Evolutionary conservation across 2,888 invertebrate genomes (phyloP).

Genomic region (Neoascia interrupta): DNA sequence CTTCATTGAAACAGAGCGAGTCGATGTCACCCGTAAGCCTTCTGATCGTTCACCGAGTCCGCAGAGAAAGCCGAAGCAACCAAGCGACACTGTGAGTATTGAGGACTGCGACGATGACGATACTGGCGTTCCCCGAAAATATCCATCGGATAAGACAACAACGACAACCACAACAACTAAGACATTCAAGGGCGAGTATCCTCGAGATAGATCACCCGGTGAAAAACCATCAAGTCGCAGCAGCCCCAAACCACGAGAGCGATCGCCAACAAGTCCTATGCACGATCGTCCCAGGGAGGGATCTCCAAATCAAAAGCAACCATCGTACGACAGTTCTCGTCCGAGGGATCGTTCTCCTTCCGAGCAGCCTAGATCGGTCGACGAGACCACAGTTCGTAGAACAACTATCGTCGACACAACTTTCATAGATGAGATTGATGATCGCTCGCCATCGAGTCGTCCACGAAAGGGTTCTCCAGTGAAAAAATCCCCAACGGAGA

Average conservation of each 20-base stretch:
- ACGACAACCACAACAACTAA: background rate
- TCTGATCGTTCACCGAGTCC: constrained; percentile 10
- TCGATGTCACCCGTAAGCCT: constrained; percentile 17
- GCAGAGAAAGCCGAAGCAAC: constrained; percentile 10
- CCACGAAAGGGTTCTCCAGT: constrained; percentile 14
- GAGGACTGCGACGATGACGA: constrained; percentile 77
- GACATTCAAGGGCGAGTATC: background rate
- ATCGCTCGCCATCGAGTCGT: background rate
- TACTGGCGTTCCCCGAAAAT: constrained; percentile 10
- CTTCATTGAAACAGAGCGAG: constrained; percentile 62
- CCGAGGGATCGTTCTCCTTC: background rate
- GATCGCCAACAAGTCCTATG: background rate
- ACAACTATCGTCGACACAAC: constrained; percentile 6
- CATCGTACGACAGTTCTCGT: too few relatives aligned
- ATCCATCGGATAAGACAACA: constrained; percentile 19
- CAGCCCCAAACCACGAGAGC: too few relatives aligned
- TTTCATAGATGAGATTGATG: background rate
- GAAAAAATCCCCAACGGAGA: background rate
- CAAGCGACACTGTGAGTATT: constrained; percentile 72
- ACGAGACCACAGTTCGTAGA: constrained; percentile 6
- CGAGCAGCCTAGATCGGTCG: too few relatives aligned
- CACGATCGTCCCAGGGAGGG: background rate
- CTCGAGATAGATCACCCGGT: background rate
- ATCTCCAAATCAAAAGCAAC: too few relatives aligned
- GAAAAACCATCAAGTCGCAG: too few relatives aligned